These are phyloP conservation scores for Carcharodon carcharias DNA, from an alignment of 2,797 vertebrate genomes.

Conservation along the genomic window DNA sequence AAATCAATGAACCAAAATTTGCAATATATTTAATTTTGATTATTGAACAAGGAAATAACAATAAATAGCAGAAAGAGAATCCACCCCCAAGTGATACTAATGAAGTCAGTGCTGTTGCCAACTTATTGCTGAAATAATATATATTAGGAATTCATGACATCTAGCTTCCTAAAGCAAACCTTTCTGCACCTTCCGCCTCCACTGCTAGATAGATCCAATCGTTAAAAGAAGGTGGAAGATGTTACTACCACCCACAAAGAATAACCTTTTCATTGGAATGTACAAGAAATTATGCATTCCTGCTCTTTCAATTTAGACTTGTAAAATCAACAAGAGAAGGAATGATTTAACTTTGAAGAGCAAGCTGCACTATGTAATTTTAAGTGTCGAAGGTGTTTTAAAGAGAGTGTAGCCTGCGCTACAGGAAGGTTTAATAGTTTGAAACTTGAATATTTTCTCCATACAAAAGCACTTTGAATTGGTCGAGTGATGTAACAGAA, in stretches of 20 bases:
- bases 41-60: not conserved
- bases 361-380: not conserved
- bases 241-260: constrained; percentile 2
- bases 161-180: constrained; percentile 14
- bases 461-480: too few species aligned
- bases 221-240: constrained; percentile 25
- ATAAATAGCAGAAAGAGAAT: not conserved
- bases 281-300: not conserved
- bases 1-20: not conserved
- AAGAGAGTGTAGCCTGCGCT: not conserved
- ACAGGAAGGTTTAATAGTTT: not conserved
- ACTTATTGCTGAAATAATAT: not conserved
- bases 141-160: not conserved
- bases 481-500: not conserved
- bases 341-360: not conserved
- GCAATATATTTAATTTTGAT: not conserved
- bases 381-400: too few species aligned
- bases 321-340: not conserved
- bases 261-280: constrained; percentile 16
- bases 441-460: not conserved
- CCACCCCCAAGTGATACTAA: not conserved
- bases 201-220: not conserved
- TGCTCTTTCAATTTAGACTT: not conserved
- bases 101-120: not conserved
- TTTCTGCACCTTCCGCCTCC: not conserved